These are phyloP conservation scores for Melanostoma mellinum DNA, from an alignment of 2,888 invertebrate species.

Conservation along the genomic window DNA sequence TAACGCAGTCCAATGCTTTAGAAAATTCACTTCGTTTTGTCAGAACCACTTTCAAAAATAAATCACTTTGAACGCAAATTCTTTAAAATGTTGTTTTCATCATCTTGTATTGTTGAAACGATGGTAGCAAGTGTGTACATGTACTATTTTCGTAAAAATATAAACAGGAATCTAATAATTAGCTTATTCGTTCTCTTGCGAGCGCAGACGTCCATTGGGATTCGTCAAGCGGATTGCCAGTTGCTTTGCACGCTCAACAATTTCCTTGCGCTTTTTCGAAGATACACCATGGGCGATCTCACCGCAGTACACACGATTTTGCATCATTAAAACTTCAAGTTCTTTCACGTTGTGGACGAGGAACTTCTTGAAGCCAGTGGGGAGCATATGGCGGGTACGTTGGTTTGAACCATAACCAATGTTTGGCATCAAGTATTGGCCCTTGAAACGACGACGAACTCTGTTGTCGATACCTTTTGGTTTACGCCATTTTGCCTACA, in stretches of 20 bases:
- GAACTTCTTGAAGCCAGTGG: constrained; percentile 98
- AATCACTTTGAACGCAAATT: constrained; percentile 6
- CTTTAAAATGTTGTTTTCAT: constrained; percentile 44
- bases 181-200: constrained; percentile 98
- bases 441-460: constrained; percentile 99
- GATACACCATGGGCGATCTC: constrained; percentile 99
- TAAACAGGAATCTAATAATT: constrained; percentile 75
- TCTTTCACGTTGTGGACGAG: constrained; percentile 95
- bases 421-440: constrained; percentile 99
- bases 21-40: neutral
- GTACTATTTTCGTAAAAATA: constrained; percentile 64
- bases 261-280: constrained; percentile 97
- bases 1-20: neutral
- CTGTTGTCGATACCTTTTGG: constrained; percentile 99
- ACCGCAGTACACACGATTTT: constrained; percentile 97
- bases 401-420: constrained; percentile 99
- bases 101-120: constrained; percentile 46
- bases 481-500: constrained; percentile 98
- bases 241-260: constrained; percentile 98
- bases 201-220: constrained; percentile 96
- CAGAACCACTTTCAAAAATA: neutral
- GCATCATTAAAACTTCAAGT: constrained; percentile 99
- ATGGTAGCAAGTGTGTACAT: constrained; percentile 44
- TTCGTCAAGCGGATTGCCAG: constrained; percentile 97
- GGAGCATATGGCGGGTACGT: constrained; percentile 97